Base-by-base conservation (phyloP, 2,113 vertebrate species). In the Phaethon lepturus region DNA sequence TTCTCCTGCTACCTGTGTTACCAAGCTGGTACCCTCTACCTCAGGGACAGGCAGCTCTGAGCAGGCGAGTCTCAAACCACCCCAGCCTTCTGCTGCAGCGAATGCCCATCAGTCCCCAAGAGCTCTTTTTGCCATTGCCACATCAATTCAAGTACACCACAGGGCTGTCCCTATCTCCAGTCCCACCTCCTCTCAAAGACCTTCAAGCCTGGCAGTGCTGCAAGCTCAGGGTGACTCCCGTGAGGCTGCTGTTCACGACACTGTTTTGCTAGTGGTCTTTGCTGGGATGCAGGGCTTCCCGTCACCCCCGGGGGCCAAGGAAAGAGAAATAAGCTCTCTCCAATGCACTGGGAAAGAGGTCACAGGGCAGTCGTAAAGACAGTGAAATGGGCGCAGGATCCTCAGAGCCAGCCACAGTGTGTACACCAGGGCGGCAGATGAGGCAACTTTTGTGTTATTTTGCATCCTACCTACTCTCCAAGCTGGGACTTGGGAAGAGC, bases 401-500 rank as follows among this genome's bases (percentile, higher is more conserved):
- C 58, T 15, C 29, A 40, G 35, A 67, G n/a, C 7, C 50, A 76
- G 31, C 2, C 44, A 44, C 26, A 55, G 24, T 0, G 3, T 8
- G 33, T 0, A 40, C 7, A 24, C 4, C 35, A 31, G 8, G 25
- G 9, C 12, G n/a, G 29, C 38, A 71, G 31, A n/a, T 4, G 8
- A 38, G 53, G 26, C 20, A 60, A 35, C 29, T 52, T 53, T 2
- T 17, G n/a, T 6, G 23, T 40, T 52, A 35, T 29, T 72, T n/a
- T 55, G 16, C 58, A 73, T 23, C 64, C 78, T 29, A n/a, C 16
- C 76, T 62, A 50, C 20, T 47, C 20, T 11, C 31, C 35, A 78
- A 82, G 52, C 16, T 64, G 40, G 74, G 60, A 60, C 40, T 62
- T 7, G 7, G 35, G 20, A 91, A 89, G 24, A 52, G 62, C 20